Evolutionary conservation across 1,140 invertebrate species (phyloP), one percentile per base, ranked within the genome.

Genomic region (Leptopilina clavipes): DNA sequence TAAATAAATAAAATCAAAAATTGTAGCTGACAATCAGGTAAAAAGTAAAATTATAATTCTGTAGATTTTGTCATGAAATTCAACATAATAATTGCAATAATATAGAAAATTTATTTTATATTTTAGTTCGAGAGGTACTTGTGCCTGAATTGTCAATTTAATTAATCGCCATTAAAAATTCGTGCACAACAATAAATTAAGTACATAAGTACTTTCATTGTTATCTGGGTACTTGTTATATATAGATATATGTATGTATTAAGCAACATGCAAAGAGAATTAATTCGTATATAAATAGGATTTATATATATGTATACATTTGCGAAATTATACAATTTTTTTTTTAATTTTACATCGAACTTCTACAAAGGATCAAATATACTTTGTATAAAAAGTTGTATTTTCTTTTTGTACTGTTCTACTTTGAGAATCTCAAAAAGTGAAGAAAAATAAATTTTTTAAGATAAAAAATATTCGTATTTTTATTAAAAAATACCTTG

Each of bases 201-300:
- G 8, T 40, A 31, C 25, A 3, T 31, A 65, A 65, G n/a, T 7
- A n/a, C 14, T 37, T 25, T 31, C 3, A 31, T 31, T 14, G 22
- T 65, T 65, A 65, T 65, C 59, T 65, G 59, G 59, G 59, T 22
- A 65, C 25, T 65, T 65, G 25, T 65, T 65, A 65, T 65, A 65
- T 31, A 40, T 40, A 40, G 37, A 40, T 40, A 31, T 31, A 40
- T 40, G 37, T 40, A 40, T 40, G 37, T 40, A n/a, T 65, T 65
- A 65, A 31, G 59, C 59, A 31, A n/a, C 22, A 65, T 11, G 14
- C 59, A 37, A 19, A 37, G 59, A 65, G 19, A 65, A 65, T 65
- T 65, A 65, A n/a, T 31, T 65, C 59, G 11, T 59, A 19, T 56
- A 65, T 25, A 31, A 52, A 14, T 65, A 65, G 12, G 14, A 12